phyloP scores from a whole-genome alignment of 2,113 vertebrate genomes.

The Colius striatus region DNA sequence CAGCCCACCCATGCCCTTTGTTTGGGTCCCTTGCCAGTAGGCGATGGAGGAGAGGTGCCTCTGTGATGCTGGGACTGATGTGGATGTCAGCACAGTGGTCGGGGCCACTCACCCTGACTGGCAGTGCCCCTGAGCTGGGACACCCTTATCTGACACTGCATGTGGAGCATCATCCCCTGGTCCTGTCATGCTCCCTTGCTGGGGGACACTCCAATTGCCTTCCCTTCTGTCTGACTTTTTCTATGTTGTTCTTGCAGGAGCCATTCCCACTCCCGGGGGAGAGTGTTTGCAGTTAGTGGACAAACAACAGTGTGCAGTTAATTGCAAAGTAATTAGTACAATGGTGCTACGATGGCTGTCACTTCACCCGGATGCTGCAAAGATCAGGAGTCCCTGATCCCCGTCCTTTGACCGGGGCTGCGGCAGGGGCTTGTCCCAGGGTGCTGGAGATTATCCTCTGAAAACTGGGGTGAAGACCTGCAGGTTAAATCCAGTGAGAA shows the following conservation, averaged over 20 bases:
- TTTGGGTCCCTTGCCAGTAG: background rate
- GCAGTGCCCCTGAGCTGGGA: accelerated
- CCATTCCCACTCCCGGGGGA: background rate
- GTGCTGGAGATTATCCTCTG: background rate
- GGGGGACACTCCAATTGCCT: accelerated
- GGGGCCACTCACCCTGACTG: background rate
- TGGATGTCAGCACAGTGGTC: accelerated
- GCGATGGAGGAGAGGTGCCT: background rate
- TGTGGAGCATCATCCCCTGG: background rate
- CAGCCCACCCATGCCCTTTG: background rate
- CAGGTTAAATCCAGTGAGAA: background rate
- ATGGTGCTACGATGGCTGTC: background rate
- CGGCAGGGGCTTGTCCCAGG: background rate
- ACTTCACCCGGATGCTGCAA: background rate
- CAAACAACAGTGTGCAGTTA: background rate
- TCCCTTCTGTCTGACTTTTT: background rate
- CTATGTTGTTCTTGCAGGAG: background rate
- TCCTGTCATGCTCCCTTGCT: accelerated
- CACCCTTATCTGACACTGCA: accelerated
- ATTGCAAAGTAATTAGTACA: background rate
- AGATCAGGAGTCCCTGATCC: background rate
- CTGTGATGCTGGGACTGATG: background rate
- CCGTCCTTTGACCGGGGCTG: accelerated
- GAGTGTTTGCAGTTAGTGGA: background rate
- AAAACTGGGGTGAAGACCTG: background rate